Evolutionary conservation across 2,888 invertebrate genomes (phyloP).

Genomic region (Ophion ellenae): DNA sequence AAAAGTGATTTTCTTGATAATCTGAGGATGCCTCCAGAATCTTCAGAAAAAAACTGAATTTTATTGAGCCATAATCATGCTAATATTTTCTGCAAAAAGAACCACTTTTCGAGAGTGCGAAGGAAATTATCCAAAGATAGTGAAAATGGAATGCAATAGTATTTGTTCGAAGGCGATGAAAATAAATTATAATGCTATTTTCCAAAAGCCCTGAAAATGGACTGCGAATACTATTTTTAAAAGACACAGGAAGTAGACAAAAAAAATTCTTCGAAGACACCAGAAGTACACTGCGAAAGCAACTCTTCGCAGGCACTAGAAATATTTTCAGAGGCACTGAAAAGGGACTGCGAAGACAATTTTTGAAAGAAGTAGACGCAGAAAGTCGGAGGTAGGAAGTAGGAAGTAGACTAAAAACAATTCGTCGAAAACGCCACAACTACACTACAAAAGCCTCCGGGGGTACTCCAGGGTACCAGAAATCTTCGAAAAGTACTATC

Average conservation of each 20-base stretch:
- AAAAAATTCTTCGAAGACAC: constrained; percentile 10
- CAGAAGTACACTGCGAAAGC: constrained; percentile 8
- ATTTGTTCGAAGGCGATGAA: constrained; percentile 15
- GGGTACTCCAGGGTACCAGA: constrained; percentile 2
- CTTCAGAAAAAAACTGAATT: constrained; percentile 22
- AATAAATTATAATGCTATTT: constrained; percentile 17
- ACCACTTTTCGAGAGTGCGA: constrained; percentile 19
- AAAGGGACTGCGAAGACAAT: constrained; percentile 11
- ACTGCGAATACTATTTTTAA: constrained; percentile 14
- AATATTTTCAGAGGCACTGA: constrained; percentile 17
- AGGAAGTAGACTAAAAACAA: constrained; percentile 19
- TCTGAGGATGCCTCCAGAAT: constrained; percentile 20
- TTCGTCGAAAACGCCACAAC: background rate
- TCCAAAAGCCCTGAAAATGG: background rate
- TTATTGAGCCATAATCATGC: constrained; percentile 13
- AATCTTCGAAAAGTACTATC: constrained; percentile 8
- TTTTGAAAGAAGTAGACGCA: constrained; percentile 7
- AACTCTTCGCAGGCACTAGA: constrained; percentile 24
- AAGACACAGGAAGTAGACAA: constrained; percentile 3
- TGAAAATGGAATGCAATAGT: constrained; percentile 30
- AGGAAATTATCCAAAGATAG: constrained; percentile 18
- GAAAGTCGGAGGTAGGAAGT: too few species aligned
- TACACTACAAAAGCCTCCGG: constrained; percentile 12
- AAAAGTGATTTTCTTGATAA: constrained; percentile 19
- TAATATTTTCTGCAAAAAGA: constrained; percentile 19